Percentiles rank a stretch among this genome's conserved stretches.
Conservation (phyloP, 2,113 vertebrate genomes). For the Psilopogon haemacephalus region DNA sequence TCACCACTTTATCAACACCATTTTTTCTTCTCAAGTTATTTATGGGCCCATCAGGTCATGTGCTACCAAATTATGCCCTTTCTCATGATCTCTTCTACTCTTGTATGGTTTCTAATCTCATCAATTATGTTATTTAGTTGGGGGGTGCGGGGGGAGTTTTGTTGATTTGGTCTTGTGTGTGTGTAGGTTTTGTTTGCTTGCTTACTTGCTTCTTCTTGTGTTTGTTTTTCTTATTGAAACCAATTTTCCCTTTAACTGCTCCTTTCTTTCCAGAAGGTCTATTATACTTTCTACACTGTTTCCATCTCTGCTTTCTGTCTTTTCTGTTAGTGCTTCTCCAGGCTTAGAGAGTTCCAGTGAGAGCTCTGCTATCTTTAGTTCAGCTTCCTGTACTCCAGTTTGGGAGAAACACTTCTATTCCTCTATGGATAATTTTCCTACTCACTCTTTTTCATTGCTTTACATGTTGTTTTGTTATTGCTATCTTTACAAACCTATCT, state of each 20-base stretch:
- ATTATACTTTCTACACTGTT: not conserved
- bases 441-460: conserved; percentile 22
- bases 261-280: not conserved
- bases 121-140: not conserved
- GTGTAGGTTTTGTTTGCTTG: not conserved
- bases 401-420: not conserved
- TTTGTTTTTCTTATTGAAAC: not conserved
- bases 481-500: conserved; percentile 26
- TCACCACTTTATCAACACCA: not conserved
- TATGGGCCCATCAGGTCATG: not conserved
- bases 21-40: not conserved
- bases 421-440: not conserved
- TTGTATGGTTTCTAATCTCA: not conserved
- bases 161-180: not conserved
- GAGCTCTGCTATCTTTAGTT: not conserved
- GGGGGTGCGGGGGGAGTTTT: not conserved
- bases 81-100: rapidly evolving
- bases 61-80: not conserved
- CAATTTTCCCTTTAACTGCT: not conserved
- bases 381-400: not conserved
- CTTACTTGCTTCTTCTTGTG: not conserved
- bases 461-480: conserved; percentile 28
- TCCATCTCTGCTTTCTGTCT: not conserved
- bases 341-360: not conserved
- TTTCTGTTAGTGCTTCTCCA: not conserved